Evolutionary conservation across 53 echinoderm and acorn worm genomes (phyloP).

Genomic region (Antedon mediterranea): DNA sequence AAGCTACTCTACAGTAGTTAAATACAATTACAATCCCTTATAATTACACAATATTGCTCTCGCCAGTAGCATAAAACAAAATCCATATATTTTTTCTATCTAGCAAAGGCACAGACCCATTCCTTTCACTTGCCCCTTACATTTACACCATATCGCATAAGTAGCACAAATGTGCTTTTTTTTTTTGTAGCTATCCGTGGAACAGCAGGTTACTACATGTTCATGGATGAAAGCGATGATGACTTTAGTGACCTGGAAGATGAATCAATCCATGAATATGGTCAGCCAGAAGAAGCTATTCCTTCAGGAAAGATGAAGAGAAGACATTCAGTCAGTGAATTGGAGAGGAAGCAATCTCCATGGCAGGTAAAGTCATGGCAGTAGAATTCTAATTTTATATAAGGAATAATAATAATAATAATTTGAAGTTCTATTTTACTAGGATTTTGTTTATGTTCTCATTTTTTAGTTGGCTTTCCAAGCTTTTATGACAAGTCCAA

Average conservation of each 20-base stretch:
- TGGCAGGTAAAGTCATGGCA: neutral
- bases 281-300: neutral
- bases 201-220: constrained; percentile 87
- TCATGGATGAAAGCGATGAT: constrained; percentile 46
- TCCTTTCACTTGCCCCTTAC: no score
- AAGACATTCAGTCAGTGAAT: neutral
- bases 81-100: no score
- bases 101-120: no score
- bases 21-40: no score
- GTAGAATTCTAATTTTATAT: no score
- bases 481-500: neutral
- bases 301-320: neutral
- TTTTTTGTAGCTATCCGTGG: constrained; percentile 56
- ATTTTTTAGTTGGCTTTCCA: neutral
- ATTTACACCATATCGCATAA: neutral
- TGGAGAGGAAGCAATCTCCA: neutral
- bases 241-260: constrained; percentile 74
- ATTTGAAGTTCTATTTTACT: no score
- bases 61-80: no score
- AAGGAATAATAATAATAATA: no score
- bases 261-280: constrained; percentile 3
- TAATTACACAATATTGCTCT: no score
- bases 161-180: neutral
- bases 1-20: no score
- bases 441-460: neutral